These are phyloP conservation scores for Drosophila asahinai DNA, from an alignment of 1,140 invertebrate species.

Conservation along the genomic window DNA sequence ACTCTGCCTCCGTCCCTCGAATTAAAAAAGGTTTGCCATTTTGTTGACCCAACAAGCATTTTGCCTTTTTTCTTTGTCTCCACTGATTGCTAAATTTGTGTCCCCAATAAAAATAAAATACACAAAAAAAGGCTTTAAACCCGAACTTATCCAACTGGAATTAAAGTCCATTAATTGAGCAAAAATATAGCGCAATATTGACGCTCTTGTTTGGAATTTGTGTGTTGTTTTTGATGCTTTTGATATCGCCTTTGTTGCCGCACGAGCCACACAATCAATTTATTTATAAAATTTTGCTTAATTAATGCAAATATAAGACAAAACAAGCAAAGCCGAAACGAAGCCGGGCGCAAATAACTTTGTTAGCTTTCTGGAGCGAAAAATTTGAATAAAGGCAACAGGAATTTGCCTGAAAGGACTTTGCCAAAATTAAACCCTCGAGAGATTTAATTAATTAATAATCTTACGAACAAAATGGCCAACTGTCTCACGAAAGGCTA, in stretches of 20 bases:
- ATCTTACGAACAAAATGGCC: constrained; percentile 9
- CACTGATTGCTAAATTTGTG: constrained; percentile 43
- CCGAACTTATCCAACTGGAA: constrained; percentile 65
- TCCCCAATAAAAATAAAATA: constrained; percentile 15
- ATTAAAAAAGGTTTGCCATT: neutral
- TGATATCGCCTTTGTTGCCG: constrained; percentile 25
- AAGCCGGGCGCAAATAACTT: constrained; percentile 51
- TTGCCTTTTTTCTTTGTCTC: constrained; percentile 14
- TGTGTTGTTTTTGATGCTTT: constrained; percentile 31
- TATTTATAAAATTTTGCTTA: constrained; percentile 74
- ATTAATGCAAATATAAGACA: constrained; percentile 72
- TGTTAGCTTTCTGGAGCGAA: constrained; percentile 31
- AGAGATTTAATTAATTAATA: constrained; percentile 44
- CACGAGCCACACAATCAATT: constrained; percentile 72
- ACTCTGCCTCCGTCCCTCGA: constrained; percentile 1
- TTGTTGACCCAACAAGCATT: constrained; percentile 16
- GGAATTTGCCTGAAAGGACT: constrained; percentile 25
- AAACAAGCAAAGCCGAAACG: constrained; percentile 27
- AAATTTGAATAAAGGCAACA: constrained; percentile 50
- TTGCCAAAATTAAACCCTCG: constrained; percentile 1
- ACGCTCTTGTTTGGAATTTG: constrained; percentile 9
- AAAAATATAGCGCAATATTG: constrained; percentile 54
- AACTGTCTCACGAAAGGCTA: constrained; percentile 16
- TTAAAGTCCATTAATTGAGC: constrained; percentile 64
- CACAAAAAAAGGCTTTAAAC: constrained; percentile 38